These are phyloP conservation scores for Limnephilus lunatus DNA, from an alignment of 2,888 invertebrate genomes.

Conservation along the genomic window DNA sequence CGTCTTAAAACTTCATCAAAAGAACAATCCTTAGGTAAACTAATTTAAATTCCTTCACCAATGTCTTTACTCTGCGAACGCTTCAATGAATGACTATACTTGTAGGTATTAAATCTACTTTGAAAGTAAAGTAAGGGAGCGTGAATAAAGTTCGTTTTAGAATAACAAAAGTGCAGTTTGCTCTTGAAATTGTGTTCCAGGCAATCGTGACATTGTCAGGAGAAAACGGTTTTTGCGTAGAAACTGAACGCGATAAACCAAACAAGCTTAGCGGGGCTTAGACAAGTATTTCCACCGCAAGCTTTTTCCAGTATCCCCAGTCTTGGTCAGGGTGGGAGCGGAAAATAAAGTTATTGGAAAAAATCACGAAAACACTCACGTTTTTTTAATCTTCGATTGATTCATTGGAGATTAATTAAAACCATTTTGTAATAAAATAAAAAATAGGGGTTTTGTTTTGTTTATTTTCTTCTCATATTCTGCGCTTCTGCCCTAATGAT, in stretches of 20 bases:
- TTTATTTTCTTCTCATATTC: not conserved
- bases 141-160: slow-evolving; percentile 47
- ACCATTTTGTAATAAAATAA: too few species aligned
- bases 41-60: not conserved
- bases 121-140: slow-evolving; percentile 18
- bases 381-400: not conserved
- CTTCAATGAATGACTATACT: not conserved
- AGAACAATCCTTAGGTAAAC: not conserved
- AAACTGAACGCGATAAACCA: slow-evolving; percentile 43
- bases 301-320: not conserved
- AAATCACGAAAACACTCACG: not conserved
- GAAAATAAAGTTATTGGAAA: not conserved
- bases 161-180: slow-evolving; percentile 55
- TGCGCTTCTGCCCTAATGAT: not conserved
- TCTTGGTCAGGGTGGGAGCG: not conserved
- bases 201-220: slow-evolving; percentile 47
- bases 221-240: slow-evolving; percentile 17
- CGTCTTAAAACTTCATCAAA: not conserved
- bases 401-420: too few species aligned
- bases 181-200: slow-evolving; percentile 45
- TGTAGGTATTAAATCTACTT: not conserved
- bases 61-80: not conserved
- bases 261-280: slow-evolving; percentile 49
- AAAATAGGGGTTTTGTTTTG: too few species aligned
- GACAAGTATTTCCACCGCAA: slow-evolving; percentile 3